Conservation (phyloP, 2,113 vertebrate species). For the Prunella himalayana region DNA sequence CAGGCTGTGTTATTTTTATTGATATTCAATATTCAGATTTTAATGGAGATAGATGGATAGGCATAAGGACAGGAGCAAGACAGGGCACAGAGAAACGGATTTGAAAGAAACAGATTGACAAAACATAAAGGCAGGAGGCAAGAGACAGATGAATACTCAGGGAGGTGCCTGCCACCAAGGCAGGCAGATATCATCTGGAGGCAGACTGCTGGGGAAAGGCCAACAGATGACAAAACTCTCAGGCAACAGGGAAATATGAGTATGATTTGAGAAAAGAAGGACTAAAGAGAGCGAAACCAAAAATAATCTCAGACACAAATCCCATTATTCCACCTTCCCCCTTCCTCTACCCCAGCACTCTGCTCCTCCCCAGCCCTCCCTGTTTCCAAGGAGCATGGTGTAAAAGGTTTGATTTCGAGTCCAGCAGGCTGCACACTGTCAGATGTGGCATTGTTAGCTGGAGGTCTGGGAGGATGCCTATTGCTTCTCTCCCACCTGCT, state of each 20-base stretch:
- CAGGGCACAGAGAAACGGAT: background rate
- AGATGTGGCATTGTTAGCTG: background rate
- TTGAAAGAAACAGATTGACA: background rate
- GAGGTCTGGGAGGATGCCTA: constrained; percentile 41
- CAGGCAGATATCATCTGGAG: constrained; percentile 11
- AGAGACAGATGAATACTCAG: background rate
- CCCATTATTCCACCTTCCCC: background rate
- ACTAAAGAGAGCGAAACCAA: background rate
- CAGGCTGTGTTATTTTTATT: constrained; percentile 21
- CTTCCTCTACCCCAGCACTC: background rate
- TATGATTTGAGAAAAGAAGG: background rate
- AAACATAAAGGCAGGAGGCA: background rate
- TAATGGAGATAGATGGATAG: constrained; percentile 18
- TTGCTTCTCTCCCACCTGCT: constrained; percentile 67
- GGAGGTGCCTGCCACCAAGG: constrained; percentile 45
- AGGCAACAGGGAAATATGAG: background rate
- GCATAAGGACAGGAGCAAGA: background rate
- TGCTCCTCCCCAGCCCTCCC: background rate
- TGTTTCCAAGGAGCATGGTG: background rate
- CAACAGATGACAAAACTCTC: background rate
- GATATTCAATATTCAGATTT: constrained; percentile 49
- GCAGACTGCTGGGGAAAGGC: background rate
- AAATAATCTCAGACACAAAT: background rate
- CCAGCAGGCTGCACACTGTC: background rate
- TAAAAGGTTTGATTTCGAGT: constrained; percentile 4